Evolutionary conservation across 2,888 invertebrate genomes (phyloP), one percentile per base, ranked within the genome.

Genomic region (Cylloceria caligata): DNA sequence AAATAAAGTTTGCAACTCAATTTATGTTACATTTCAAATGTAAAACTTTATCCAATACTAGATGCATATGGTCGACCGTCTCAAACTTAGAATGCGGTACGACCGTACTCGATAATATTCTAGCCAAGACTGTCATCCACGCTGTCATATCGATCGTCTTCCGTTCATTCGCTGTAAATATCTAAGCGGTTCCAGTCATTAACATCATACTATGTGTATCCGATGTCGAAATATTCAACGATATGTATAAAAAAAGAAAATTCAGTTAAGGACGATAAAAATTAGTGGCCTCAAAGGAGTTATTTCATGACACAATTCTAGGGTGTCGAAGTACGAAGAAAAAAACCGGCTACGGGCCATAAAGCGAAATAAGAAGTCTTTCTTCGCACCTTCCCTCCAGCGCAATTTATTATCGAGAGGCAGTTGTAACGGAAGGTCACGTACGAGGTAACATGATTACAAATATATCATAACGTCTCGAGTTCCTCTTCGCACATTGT

Each of bases 401-500:
- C 27, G 36, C 87, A 86, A 89, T 91, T 91, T 90, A 90, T 92
- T 91, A 91, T 83, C 86, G 67, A 84, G 90, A 88, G 87, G 88
- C 90, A 91, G 91, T 92, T 92, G 91, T 90, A 91, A 91, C 88
- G 88, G 91, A 92, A 90, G 87, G 91, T 90, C 92, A 91, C 90
- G 91, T 90, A 89, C 88, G 80, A 86, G 80, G 87, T 89, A 91
- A 91, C 90, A 87, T 89, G 91, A 92, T 92, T 92, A 92, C 91
- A 92, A 91, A 92, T 92, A 92, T 92, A 92, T 92, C 92, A 92
- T 91, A 92, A 90, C 87, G 87, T 88, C 87, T 84, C 83, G 5
- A n/a, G 60, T 82, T 82, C 83, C 81, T 74, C 52, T 64, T 60
- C 67, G 68, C 68, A 60, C 79, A 55, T 81, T 64, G 83, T 68